Percentiles rank a stretch among this genome's conserved stretches.
Evolutionary conservation across 2,888 invertebrate species (phyloP).

Genomic region (Lepidocyrtoides sp.): DNA sequence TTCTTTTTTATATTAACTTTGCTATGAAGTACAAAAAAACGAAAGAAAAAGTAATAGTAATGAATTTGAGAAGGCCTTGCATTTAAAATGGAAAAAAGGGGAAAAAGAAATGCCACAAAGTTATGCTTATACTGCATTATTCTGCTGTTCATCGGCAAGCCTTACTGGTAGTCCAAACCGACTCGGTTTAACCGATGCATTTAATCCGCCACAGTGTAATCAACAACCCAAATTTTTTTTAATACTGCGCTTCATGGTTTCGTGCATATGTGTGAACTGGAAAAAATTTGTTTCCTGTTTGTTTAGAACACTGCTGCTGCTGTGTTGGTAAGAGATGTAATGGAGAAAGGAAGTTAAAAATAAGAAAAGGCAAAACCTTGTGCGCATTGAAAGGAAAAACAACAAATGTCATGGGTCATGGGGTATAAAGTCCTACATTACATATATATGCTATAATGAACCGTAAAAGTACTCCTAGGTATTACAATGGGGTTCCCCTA

Average conservation of each 20-base stretch:
- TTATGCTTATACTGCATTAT: too few relatives aligned
- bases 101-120: neutral
- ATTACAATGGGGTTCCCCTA: too few relatives aligned
- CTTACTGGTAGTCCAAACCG: too few relatives aligned
- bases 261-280: too few relatives aligned
- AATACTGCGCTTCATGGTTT: conserved; percentile 63
- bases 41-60: neutral
- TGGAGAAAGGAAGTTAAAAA: neutral
- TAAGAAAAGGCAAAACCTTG: conserved; percentile 6
- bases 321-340: neutral
- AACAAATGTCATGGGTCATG: neutral
- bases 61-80: neutral
- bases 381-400: neutral
- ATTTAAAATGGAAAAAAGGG: neutral
- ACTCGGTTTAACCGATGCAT: too few relatives aligned
- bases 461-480: too few relatives aligned
- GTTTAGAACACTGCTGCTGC: too few relatives aligned
- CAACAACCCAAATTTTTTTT: conserved; percentile 63
- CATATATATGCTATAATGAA: too few relatives aligned
- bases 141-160: too few relatives aligned
- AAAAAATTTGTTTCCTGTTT: too few relatives aligned
- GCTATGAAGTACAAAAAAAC: neutral
- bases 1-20: conserved; percentile 8
- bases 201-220: conserved; percentile 67
- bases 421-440: too few relatives aligned